phyloP scores from a whole-genome alignment of 2,888 invertebrate species.

The Cylindroiulus punctatus region DNA sequence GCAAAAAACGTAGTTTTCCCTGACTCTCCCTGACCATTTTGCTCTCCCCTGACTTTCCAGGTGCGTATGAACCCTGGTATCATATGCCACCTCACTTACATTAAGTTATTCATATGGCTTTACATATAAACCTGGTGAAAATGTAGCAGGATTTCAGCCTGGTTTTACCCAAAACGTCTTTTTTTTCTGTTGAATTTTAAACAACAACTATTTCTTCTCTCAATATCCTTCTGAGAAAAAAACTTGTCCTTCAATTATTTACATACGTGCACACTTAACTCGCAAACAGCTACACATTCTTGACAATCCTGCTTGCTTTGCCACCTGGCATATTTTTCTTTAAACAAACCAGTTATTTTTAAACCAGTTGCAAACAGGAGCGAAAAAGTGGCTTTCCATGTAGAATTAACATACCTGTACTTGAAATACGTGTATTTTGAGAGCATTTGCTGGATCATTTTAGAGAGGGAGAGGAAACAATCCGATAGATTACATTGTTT shows the following conservation, averaged over 20 bases:
- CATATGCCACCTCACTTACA: too few species aligned
- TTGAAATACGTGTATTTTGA: background rate
- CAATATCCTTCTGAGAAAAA: background rate
- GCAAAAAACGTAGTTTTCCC: too few species aligned
- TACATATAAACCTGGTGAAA: too few species aligned
- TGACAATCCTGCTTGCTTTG: background rate
- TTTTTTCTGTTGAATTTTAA: background rate
- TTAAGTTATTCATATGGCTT: too few species aligned
- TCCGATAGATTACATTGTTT: too few species aligned
- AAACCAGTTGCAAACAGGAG: background rate
- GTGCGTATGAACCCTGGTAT: too few species aligned
- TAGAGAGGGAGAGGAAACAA: background rate
- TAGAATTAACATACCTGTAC: background rate
- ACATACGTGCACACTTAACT: background rate
- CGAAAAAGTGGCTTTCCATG: background rate
- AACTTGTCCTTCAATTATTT: background rate
- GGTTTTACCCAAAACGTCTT: background rate
- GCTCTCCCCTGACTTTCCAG: too few species aligned
- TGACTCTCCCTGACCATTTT: too few species aligned
- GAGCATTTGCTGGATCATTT: background rate
- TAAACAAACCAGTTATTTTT: background rate
- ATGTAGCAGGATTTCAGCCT: too few species aligned
- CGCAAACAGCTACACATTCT: background rate
- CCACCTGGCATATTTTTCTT: background rate
- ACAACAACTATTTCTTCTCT: background rate